Evolutionary conservation across 2,797 vertebrate species (phyloP).

Genomic region (Gymnodraco acuticeps): DNA sequence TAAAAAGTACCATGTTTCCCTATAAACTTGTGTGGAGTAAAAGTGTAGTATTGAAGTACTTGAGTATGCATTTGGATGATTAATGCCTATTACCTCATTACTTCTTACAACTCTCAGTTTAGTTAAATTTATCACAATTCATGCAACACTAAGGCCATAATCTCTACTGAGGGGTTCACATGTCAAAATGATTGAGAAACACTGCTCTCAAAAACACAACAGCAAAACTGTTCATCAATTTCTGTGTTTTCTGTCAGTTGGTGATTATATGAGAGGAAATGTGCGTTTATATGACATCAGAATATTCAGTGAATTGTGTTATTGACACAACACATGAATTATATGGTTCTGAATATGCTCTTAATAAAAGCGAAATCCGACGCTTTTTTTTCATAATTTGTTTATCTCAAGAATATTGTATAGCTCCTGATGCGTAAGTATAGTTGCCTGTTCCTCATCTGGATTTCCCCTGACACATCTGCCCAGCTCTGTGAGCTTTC

Average conservation of each 20-base stretch:
- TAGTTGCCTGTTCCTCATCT: conserved; percentile 41
- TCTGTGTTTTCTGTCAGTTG: too few species aligned
- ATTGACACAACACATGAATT: neutral
- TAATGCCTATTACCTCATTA: neutral
- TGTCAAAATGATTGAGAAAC: too few species aligned
- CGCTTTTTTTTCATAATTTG: neutral
- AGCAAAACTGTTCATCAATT: neutral
- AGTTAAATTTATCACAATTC: too few species aligned
- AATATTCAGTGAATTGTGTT: conserved; percentile 13
- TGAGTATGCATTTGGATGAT: neutral
- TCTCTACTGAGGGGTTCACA: too few species aligned
- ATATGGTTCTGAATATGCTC: neutral
- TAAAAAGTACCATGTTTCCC: too few species aligned
- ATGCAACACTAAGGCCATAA: too few species aligned
- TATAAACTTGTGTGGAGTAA: neutral
- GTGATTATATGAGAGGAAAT: neutral
- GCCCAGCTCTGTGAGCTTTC: conserved; percentile 51
- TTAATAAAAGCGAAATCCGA: neutral
- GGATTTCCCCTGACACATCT: conserved; percentile 60
- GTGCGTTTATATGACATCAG: conserved; percentile 9
- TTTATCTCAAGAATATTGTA: conserved; percentile 26
- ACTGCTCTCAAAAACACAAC: neutral
- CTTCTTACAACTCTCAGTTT: too few species aligned
- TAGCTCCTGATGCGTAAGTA: conserved; percentile 38
- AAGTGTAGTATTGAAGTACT: neutral